Conservation (phyloP, 2,113 vertebrate genomes). For the Laterallus jamaicensis region DNA sequence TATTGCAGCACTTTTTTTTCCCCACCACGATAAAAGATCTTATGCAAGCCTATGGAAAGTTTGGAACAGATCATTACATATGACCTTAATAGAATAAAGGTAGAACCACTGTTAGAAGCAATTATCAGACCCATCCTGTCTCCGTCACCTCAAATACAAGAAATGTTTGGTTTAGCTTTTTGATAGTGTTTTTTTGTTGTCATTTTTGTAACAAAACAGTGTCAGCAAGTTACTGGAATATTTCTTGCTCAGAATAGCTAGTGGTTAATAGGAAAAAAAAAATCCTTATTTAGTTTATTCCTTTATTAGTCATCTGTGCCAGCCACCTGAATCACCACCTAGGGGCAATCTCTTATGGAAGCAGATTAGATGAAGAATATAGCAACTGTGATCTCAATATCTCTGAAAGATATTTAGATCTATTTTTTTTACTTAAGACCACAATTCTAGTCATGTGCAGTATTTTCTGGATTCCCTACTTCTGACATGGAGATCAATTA, state of each 20-base stretch:
- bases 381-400: background rate
- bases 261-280: background rate
- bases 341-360: background rate
- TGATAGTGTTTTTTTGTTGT: background rate
- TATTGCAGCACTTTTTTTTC: background rate
- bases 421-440: background rate
- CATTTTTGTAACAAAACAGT: background rate
- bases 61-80: background rate
- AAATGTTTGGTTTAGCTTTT: background rate
- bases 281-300: background rate
- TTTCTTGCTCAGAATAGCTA: background rate
- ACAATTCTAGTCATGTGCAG: background rate
- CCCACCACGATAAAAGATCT: background rate
- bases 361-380: background rate
- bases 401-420: background rate
- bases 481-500: background rate
- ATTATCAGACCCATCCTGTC: background rate
- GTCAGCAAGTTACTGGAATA: background rate
- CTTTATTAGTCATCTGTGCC: background rate
- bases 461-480: background rate
- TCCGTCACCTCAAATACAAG: background rate
- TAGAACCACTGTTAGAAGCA: background rate
- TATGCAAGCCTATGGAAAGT: background rate
- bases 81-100: background rate
- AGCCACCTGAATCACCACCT: background rate